Conservation (phyloP, 1,140 invertebrate species). For the Drosophila lowei region DNA sequence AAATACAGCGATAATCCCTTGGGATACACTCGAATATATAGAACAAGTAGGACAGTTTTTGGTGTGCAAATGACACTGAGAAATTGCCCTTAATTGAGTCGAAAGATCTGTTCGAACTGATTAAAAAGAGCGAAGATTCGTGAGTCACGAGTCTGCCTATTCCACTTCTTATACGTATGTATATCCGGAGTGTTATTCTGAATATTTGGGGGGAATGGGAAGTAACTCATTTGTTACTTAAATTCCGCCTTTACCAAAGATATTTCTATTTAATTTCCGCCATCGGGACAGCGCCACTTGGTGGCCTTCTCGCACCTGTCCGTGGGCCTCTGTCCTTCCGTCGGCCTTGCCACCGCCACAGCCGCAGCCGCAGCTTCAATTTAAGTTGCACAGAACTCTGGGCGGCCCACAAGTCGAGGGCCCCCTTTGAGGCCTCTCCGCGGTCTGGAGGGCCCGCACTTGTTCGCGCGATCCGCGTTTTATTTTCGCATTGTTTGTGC, state of each 20-base stretch:
- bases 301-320: slow-evolving; percentile 13
- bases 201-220: slow-evolving; percentile 12
- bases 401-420: slow-evolving; percentile 37
- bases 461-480: slow-evolving; percentile 72
- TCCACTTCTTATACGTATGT: background rate
- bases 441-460: slow-evolving; percentile 41
- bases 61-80: no score
- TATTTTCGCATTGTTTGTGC: slow-evolving; percentile 75
- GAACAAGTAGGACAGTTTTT: no score
- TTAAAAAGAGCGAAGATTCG: no score
- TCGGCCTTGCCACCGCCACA: slow-evolving; percentile 18
- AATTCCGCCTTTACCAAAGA: slow-evolving; percentile 8
- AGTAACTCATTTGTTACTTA: slow-evolving; percentile 32
- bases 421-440: slow-evolving; percentile 29
- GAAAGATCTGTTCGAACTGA: no score
- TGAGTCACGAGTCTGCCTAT: background rate
- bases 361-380: slow-evolving; percentile 48
- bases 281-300: slow-evolving; percentile 11
- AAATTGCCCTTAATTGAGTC: no score
- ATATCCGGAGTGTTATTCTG: background rate
- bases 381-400: slow-evolving; percentile 71
- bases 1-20: no score
- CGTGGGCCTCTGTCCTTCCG: no score
- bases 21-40: no score
- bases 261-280: slow-evolving; percentile 31